Conservation (phyloP, 1,140 invertebrate genomes). For the Aphidius ervi region DNA sequence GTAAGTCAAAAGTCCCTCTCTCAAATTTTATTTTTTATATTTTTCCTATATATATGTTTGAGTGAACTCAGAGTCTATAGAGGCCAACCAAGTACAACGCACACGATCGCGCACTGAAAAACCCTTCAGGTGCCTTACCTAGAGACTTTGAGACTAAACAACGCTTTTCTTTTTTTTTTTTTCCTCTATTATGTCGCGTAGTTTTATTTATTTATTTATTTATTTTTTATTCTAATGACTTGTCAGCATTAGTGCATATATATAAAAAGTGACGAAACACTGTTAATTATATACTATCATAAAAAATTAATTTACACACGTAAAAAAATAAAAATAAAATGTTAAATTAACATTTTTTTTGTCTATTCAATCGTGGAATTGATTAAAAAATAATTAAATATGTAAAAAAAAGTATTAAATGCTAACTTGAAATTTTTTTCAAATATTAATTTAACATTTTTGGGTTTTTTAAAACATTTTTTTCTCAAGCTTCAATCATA, state of each 20-base stretch:
- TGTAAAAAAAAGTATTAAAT: no score
- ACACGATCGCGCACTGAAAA: conserved; percentile 21
- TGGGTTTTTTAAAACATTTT: no score
- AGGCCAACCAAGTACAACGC: conserved; percentile 8
- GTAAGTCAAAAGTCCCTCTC: neutral
- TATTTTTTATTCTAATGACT: conserved; percentile 2
- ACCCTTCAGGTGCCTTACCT: conserved; percentile 18
- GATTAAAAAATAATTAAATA: no score
- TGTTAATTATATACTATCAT: neutral
- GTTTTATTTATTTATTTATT: neutral
- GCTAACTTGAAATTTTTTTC: neutral
- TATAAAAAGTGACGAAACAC: no score
- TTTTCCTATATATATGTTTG: neutral
- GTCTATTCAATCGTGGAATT: no score
- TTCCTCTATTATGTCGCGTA: conserved; percentile 11
- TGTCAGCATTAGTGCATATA: conserved; percentile 12
- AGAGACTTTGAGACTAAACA: neutral
- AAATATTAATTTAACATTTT: neutral
- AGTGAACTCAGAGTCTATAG: no score
- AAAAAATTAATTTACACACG: neutral
- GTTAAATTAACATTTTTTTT: neutral
- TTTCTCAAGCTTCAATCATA: no score
- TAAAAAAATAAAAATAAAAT: neutral
- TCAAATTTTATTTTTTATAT: conserved; percentile 2
- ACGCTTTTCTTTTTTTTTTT: neutral